Conservation (phyloP, 1,140 invertebrate species). For the Megalonaias nervosa region DNA sequence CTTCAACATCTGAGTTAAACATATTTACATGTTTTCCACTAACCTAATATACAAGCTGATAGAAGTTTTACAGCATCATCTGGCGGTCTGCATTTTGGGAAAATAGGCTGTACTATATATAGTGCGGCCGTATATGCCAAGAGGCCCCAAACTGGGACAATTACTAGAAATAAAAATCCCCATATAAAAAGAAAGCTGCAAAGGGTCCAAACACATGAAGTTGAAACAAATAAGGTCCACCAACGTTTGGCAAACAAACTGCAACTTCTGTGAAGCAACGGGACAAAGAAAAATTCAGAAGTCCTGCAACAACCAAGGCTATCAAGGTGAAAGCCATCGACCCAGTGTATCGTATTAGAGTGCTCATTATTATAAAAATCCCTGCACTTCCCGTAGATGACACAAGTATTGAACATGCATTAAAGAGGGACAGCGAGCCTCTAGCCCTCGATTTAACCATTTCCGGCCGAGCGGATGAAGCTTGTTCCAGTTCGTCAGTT, state of each 20-base stretch:
- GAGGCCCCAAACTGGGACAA: constrained; percentile 76
- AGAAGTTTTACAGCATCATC: constrained; percentile 45
- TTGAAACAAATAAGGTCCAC: constrained; percentile 97
- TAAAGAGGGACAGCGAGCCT: constrained; percentile 15
- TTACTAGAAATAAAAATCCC: constrained; percentile 80
- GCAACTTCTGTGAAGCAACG: constrained; percentile 97
- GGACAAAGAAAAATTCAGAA: constrained; percentile 71
- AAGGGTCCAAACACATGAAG: constrained; percentile 88
- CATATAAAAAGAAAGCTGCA: constrained; percentile 92
- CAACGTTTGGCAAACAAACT: constrained; percentile 91
- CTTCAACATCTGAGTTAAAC: too few species aligned
- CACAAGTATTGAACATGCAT: constrained; percentile 35
- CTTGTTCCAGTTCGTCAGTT: too few species aligned
- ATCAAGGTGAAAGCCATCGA: constrained; percentile 47
- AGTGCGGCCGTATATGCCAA: constrained; percentile 41
- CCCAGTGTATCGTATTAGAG: constrained; percentile 37
- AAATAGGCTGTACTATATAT: constrained; percentile 48
- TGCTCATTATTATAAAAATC: constrained; percentile 48
- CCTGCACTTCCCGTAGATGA: constrained; percentile 43
- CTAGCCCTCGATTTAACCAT: too few species aligned
- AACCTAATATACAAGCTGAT: constrained; percentile 48
- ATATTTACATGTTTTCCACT: constrained; percentile 9
- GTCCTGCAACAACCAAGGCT: constrained; percentile 41
- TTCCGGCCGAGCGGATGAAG: too few species aligned
- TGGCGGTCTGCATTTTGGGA: constrained; percentile 37